phyloP scores from a whole-genome alignment of 2,888 invertebrate genomes.

The Cephus pygmeus region DNA sequence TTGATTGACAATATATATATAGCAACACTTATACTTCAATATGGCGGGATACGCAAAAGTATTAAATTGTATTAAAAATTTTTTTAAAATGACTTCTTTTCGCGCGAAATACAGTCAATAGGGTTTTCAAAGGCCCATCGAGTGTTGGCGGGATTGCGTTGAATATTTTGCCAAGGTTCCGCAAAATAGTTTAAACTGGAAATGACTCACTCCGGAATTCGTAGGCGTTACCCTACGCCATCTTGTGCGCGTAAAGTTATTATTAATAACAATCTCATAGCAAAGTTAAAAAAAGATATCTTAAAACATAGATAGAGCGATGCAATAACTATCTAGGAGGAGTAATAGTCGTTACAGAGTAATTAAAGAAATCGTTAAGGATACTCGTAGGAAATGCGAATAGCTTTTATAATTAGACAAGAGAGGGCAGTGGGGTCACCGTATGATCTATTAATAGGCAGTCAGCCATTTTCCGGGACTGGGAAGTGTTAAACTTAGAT shows the following conservation, averaged over 20 bases:
- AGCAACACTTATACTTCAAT: neutral
- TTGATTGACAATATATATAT: neutral
- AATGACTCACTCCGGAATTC: neutral
- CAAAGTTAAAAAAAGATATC: neutral
- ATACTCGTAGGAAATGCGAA: constrained; percentile 9
- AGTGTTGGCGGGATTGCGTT: neutral
- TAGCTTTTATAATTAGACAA: constrained; percentile 12
- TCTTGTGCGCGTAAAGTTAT: neutral
- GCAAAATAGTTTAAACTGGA: neutral
- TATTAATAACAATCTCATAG: neutral
- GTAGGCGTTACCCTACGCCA: neutral
- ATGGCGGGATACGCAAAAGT: neutral
- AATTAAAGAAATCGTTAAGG: neutral
- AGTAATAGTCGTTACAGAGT: neutral
- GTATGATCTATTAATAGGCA: constrained; percentile 55
- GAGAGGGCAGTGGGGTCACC: constrained; percentile 46
- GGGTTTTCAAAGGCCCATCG: neutral
- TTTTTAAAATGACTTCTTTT: neutral
- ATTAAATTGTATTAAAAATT: neutral
- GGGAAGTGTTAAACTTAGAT: constrained; percentile 55
- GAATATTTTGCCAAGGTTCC: neutral
- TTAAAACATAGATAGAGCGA: neutral
- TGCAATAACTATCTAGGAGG: neutral
- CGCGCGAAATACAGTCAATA: neutral
- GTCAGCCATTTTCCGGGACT: constrained; percentile 59